phyloP scores from a whole-genome alignment of 2,888 invertebrate genomes.

The Drosophila fulvimacula region DNA sequence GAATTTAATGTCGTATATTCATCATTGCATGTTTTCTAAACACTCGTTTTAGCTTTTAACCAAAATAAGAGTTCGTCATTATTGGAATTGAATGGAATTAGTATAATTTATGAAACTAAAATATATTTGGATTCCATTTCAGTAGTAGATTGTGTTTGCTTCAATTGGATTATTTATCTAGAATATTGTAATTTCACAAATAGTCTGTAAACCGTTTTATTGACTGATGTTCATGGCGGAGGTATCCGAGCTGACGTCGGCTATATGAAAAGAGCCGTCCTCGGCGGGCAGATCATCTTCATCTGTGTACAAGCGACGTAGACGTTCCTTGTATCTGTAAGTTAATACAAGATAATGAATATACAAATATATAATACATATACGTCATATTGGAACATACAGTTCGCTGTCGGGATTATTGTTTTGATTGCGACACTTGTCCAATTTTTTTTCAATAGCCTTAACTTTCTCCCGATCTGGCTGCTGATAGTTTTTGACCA shows the following conservation, averaged over 20 bases:
- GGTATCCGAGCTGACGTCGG: slow-evolving; percentile 83
- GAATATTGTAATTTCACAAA: neutral
- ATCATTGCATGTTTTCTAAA: too few species aligned
- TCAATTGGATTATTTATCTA: neutral
- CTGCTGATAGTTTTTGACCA: slow-evolving; percentile 93
- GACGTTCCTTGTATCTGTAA: slow-evolving; percentile 91
- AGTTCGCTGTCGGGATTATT: slow-evolving; percentile 93
- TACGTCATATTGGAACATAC: slow-evolving; percentile 46
- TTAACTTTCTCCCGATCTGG: slow-evolving; percentile 90
- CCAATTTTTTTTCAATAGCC: slow-evolving; percentile 93
- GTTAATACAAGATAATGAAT: neutral
- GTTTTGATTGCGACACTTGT: slow-evolving; percentile 96
- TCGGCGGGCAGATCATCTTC: slow-evolving; percentile 86
- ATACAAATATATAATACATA: neutral
- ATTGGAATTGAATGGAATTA: too few species aligned
- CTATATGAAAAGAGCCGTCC: slow-evolving; percentile 79
- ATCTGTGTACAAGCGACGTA: slow-evolving; percentile 91
- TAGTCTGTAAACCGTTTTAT: slow-evolving; percentile 35
- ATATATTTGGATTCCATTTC: too few species aligned
- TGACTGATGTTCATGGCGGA: slow-evolving; percentile 83
- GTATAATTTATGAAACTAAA: too few species aligned
- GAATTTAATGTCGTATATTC: too few species aligned
- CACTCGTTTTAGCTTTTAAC: too few species aligned
- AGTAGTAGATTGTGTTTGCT: neutral
- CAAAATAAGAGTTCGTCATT: too few species aligned